Conservation (phyloP, 2,113 vertebrate species). For the Oncorhynchus tshawytscha region DNA sequence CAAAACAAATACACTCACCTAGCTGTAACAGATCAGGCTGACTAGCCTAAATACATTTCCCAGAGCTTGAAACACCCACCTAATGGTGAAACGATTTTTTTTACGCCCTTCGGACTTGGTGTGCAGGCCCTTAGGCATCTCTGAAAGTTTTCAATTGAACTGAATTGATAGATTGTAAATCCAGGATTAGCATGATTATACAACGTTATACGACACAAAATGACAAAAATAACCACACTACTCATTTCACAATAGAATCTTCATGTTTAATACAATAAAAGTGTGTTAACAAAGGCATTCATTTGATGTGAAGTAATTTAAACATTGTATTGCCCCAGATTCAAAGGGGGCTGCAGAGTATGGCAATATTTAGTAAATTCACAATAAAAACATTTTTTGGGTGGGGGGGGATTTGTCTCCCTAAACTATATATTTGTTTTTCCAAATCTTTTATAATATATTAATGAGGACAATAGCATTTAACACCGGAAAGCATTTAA, state of each 20-base stretch:
- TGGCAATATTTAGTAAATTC: constrained; percentile 22
- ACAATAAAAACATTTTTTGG: constrained; percentile 14
- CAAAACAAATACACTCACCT: no score
- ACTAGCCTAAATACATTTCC: no score
- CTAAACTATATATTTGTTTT: constrained; percentile 38
- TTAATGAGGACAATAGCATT: constrained; percentile 68
- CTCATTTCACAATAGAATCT: constrained; percentile 48
- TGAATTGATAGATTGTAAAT: neutral
- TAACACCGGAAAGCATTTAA: constrained; percentile 67
- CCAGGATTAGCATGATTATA: neutral
- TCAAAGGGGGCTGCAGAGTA: constrained; percentile 48
- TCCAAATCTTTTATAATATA: constrained; percentile 59
- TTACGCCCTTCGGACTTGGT: no score
- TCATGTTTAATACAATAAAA: constrained; percentile 69
- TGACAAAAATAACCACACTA: constrained; percentile 32
- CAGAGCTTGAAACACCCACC: no score
- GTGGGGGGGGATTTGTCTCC: neutral
- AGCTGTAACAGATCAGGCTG: no score
- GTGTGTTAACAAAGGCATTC: constrained; percentile 63
- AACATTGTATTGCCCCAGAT: constrained; percentile 55
- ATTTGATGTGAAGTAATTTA: constrained; percentile 51
- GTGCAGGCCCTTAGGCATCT: no score
- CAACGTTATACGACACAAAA: neutral
- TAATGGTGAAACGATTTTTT: no score
- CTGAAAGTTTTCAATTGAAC: neutral